phyloP scores from a whole-genome alignment of 2,113 vertebrate species.

The Tupaia chinensis region DNA sequence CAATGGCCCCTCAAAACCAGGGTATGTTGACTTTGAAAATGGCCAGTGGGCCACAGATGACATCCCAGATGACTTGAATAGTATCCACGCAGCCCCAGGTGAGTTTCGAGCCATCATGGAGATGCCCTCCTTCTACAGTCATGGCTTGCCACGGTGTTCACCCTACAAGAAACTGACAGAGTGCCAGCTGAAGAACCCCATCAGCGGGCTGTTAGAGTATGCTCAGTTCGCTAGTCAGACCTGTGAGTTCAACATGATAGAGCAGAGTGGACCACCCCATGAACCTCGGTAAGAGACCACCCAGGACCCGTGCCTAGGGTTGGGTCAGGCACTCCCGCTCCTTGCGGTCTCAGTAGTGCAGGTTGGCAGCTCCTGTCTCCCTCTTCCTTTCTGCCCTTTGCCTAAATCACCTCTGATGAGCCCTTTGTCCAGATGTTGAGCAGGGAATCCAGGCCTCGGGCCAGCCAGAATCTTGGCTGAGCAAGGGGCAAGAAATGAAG shows the following conservation, averaged over 20 bases:
- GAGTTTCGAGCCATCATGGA: conserved; percentile 81
- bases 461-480: conserved; percentile 10
- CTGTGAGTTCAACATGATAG: conserved; percentile 94
- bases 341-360: neutral
- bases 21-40: conserved; percentile 81
- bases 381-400: neutral
- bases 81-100: conserved; percentile 84
- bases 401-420: neutral
- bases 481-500: neutral
- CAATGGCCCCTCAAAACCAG: conserved; percentile 74
- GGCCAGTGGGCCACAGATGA: conserved; percentile 94
- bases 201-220: conserved; percentile 96
- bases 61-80: conserved; percentile 94
- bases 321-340: conserved; percentile 20
- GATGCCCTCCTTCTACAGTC: conserved; percentile 83
- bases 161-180: conserved; percentile 92
- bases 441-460: neutral
- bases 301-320: neutral
- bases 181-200: conserved; percentile 95
- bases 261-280: conserved; percentile 96
- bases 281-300: conserved; percentile 93
- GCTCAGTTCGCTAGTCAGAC: conserved; percentile 94
- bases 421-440: neutral
- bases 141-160: conserved; percentile 77
- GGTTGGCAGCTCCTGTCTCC: neutral